Percentiles rank a stretch among this genome's conserved stretches.
phyloP scores from a whole-genome alignment of 1,140 invertebrate genomes.

The Panagrolaimus sp. region DNA sequence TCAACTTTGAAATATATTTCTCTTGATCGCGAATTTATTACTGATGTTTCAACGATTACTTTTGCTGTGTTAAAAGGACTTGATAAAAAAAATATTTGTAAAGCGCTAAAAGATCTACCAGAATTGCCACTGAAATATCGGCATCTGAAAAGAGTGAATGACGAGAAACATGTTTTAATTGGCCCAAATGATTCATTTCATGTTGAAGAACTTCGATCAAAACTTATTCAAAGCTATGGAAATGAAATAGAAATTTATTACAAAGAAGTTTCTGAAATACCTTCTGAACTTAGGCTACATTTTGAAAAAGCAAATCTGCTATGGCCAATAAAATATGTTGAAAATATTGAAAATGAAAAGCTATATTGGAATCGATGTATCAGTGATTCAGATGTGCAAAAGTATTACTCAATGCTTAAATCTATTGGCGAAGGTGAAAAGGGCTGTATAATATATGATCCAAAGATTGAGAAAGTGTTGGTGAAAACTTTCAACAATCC shows the following conservation, averaged over 20 bases:
- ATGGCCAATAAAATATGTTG: background rate
- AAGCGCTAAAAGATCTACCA: background rate
- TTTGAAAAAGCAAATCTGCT: background rate
- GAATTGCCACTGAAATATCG: background rate
- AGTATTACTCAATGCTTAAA: background rate
- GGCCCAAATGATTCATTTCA: background rate
- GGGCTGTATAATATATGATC: background rate
- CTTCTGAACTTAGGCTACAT: background rate
- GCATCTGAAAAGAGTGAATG: background rate
- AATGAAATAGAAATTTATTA: background rate
- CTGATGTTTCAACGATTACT: background rate
- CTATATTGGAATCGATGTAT: background rate
- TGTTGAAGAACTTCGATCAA: background rate
- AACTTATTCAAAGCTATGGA: background rate
- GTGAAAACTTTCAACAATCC: background rate
- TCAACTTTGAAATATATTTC: background rate
- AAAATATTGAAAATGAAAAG: background rate
- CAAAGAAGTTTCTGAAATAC: background rate
- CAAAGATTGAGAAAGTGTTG: background rate
- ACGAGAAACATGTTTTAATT: background rate
- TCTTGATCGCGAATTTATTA: background rate
- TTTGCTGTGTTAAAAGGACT: background rate
- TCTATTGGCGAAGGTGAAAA: background rate
- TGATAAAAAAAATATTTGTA: background rate
- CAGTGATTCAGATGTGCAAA: no score